These are phyloP conservation scores for Tanypteryx hageni DNA, from an alignment of 2,888 invertebrate genomes.

Conservation along the genomic window DNA sequence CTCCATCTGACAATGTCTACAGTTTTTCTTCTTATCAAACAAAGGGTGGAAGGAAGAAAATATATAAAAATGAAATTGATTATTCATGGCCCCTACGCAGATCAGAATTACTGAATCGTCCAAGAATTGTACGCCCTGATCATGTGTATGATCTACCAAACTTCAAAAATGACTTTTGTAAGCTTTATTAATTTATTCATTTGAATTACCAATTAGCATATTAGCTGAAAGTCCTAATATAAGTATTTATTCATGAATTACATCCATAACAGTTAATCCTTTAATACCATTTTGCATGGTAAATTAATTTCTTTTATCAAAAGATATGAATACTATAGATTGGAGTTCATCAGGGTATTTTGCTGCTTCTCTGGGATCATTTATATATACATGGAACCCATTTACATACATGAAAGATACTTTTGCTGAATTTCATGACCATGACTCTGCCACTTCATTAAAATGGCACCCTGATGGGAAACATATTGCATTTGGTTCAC, in stretches of 20 bases:
- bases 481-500: neutral
- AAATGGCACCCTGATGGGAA: slow-evolving; percentile 53
- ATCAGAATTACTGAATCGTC: slow-evolving; percentile 22
- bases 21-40: neutral
- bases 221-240: neutral
- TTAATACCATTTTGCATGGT: neutral
- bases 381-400: slow-evolving; percentile 51
- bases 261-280: neutral
- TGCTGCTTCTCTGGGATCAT: slow-evolving; percentile 44
- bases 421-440: slow-evolving; percentile 39
- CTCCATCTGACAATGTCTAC: neutral
- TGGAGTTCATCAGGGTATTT: slow-evolving; percentile 52
- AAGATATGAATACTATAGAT: slow-evolving; percentile 49
- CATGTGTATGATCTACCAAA: slow-evolving; percentile 60
- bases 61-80: neutral
- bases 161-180: slow-evolving; percentile 33
- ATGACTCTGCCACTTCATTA: slow-evolving; percentile 21
- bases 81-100: slow-evolving; percentile 19
- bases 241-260: neutral
- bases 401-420: slow-evolving; percentile 19
- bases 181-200: neutral
- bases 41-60: neutral
- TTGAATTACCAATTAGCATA: neutral
- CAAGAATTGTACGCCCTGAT: slow-evolving; percentile 36
- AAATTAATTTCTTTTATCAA: neutral